Evolutionary conservation across 2,113 vertebrate species (phyloP), one percentile per base, ranked within the genome.

Genomic region (Phaethornis superciliosus): DNA sequence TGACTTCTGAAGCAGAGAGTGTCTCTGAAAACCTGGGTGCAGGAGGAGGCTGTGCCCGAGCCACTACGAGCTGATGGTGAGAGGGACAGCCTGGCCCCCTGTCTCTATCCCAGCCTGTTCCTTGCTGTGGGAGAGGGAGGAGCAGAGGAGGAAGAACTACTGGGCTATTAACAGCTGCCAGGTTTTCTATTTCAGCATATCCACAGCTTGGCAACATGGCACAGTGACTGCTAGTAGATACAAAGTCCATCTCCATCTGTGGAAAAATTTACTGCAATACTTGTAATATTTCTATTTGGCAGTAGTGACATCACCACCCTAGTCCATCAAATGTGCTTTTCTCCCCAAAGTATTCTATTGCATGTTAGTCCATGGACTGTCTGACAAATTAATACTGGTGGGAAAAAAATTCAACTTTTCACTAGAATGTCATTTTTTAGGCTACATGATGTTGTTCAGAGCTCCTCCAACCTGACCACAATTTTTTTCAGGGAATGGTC

Each of bases 231-330:
- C 59, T 47, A 6, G 20, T 13, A 56, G n/a, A 82, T 91, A 89
- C 64, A 54, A 68, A 82, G 52, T 68, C 26, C 54, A 64, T 40
- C 28, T 88, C 49, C 85, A 35, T 69, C 63, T 85, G 60, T 35
- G 55, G 54, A 18, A 88, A 79, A 96, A 85, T 76, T 91, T 82
- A 85, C 59, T 82, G 75, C 62, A 88, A 72, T 81, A 65, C 59
- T 76, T 82, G 12, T 76, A 81, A 60, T 72, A 89, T 58, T 93
- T 91, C 65, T 54, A 59, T 89, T 86, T 78, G 71, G 62, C 21
- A 75, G 56, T 49, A 65, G 35, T 18, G 74, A 84, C 44, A 76
- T 93, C 89, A 85, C 67, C 67, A 81, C 30, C 9, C 44, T 78
- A 30, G 10, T 35, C 56, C 12, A 67, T 74, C 92, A 95, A 89